Evolutionary conservation across 2,888 invertebrate species (phyloP).

Genomic region (Anoplius nigerrimus): DNA sequence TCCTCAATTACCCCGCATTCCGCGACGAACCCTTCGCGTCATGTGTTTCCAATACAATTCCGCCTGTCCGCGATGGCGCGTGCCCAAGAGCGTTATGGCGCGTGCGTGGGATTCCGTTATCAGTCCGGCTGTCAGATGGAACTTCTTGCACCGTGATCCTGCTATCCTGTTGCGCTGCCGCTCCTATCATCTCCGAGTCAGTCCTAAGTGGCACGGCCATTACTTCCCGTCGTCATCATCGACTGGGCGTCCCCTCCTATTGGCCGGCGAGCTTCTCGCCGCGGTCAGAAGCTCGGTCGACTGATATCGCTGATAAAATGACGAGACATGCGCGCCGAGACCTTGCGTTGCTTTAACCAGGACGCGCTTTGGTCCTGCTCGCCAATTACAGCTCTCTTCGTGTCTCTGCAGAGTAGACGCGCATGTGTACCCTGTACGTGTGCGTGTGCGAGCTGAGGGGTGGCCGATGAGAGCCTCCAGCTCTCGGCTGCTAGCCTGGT

Average conservation of each 20-base stretch:
- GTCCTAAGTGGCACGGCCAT: slow-evolving; percentile 45
- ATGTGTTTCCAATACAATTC: too few relatives aligned
- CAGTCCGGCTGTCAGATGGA: too few relatives aligned
- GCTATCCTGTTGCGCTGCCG: slow-evolving; percentile 53
- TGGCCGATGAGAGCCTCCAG: slow-evolving; percentile 34
- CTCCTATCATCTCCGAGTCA: slow-evolving; percentile 60
- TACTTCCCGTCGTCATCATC: neutral
- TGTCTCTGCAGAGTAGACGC: neutral
- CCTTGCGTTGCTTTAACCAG: neutral
- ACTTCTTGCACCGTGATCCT: slow-evolving; percentile 2
- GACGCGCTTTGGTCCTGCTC: neutral
- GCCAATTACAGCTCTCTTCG: too few relatives aligned
- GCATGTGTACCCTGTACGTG: too few relatives aligned
- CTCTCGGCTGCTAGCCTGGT: slow-evolving; percentile 60
- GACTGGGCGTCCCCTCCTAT: neutral
- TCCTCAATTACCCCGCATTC: too few relatives aligned
- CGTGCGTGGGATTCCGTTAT: too few relatives aligned
- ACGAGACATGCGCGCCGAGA: neutral
- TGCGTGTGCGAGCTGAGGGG: too few relatives aligned
- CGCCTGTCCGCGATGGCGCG: too few relatives aligned
- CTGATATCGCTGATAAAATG: neutral
- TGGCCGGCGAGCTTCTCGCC: too few relatives aligned
- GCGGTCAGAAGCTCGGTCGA: too few relatives aligned
- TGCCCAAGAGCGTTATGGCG: too few relatives aligned
- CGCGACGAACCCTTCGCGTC: too few relatives aligned